phyloP scores from a whole-genome alignment of 2,888 invertebrate genomes.

The Pterobdella sp. region DNA sequence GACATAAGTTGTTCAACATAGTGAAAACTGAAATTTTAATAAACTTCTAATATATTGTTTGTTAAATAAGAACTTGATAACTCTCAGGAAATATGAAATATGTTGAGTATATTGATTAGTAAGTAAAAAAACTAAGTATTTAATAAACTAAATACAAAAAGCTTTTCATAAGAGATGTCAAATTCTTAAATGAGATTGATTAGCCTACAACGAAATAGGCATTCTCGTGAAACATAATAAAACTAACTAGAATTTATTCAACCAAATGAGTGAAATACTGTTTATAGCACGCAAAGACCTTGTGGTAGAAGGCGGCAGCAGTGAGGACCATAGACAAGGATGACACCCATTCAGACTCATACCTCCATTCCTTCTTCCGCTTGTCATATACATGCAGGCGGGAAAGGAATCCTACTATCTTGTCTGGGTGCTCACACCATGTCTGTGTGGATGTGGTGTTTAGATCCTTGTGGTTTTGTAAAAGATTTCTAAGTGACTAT shows the following conservation, averaged over 20 bases:
- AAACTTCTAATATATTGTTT: background rate
- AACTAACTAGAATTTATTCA: no score
- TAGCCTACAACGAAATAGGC: no score
- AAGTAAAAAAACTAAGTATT: no score
- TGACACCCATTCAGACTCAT: constrained; percentile 95
- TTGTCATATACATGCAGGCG: constrained; percentile 90
- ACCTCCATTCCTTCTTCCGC: constrained; percentile 72
- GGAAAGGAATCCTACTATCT: constrained; percentile 91
- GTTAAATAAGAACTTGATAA: no score
- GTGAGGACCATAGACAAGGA: constrained; percentile 85
- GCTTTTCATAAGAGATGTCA: no score
- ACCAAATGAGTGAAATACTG: no score
- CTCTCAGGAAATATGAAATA: no score
- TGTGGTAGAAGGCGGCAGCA: constrained; percentile 92
- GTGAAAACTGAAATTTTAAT: background rate
- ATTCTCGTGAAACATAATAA: no score
- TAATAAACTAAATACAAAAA: no score
- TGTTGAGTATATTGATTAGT: no score
- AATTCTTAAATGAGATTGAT: no score
- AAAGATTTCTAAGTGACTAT: background rate
- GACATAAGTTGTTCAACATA: background rate
- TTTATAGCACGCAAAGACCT: constrained; percentile 55
- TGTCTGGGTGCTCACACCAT: constrained; percentile 91
- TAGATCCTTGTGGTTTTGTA: background rate
- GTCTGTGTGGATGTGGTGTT: constrained; percentile 59